phyloP scores from a whole-genome alignment of 2,797 vertebrate genomes.

The Clarias fuscus region DNA sequence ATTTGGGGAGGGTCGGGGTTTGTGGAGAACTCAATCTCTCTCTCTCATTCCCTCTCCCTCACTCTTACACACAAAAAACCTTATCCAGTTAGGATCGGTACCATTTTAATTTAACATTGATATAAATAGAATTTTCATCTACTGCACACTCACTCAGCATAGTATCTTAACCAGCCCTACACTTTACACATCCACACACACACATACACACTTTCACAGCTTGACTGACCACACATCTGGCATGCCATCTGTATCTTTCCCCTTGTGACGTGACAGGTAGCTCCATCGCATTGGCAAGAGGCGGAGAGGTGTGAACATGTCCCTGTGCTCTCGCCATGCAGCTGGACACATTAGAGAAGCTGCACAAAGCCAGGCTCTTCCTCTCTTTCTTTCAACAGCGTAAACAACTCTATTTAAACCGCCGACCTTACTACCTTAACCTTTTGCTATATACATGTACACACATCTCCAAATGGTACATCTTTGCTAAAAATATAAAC shows the following conservation, averaged over 20 bases:
- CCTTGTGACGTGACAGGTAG: constrained; percentile 76
- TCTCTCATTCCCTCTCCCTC: too few relatives aligned
- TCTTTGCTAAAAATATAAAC: neutral
- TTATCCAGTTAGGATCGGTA: constrained; percentile 10
- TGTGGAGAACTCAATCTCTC: constrained; percentile 20
- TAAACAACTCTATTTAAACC: constrained; percentile 23
- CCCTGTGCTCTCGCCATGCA: constrained; percentile 65
- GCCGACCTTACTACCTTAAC: neutral
- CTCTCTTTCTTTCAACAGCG: constrained; percentile 10
- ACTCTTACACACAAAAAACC: constrained; percentile 21
- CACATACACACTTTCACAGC: constrained; percentile 58
- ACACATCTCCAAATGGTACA: neutral
- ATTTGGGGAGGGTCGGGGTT: constrained; percentile 64
- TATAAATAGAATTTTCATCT: neutral
- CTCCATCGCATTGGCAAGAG: constrained; percentile 71
- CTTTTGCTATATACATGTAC: neutral
- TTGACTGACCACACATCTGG: constrained; percentile 78
- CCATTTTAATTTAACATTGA: neutral
- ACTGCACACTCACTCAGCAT: constrained; percentile 44
- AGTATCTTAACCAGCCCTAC: constrained; percentile 49
- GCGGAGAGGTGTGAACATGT: constrained; percentile 72
- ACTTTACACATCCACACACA: constrained; percentile 64
- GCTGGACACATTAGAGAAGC: constrained; percentile 72
- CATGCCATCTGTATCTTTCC: constrained; percentile 75
- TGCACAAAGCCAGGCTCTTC: constrained; percentile 53